phyloP scores from a whole-genome alignment of 2,797 vertebrate species.

The Acanthurus tractus region DNA sequence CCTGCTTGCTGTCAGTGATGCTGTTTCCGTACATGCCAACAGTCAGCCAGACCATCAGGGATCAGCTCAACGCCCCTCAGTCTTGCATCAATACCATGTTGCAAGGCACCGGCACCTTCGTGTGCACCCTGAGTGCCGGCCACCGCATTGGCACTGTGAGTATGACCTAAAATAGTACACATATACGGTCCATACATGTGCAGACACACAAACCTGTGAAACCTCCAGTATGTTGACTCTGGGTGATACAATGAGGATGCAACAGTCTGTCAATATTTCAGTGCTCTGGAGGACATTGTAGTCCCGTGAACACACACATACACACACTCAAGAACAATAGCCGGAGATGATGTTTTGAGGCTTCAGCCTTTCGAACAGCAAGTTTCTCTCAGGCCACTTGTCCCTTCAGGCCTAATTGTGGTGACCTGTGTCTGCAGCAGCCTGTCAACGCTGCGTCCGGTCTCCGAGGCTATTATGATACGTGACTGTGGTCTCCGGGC shows the following conservation, averaged over 20 bases:
- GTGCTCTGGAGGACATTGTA: conserved; percentile 44
- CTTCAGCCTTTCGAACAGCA: conserved; percentile 49
- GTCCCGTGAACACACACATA: conserved; percentile 37
- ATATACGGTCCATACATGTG: conserved; percentile 27
- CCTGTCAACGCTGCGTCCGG: conserved; percentile 16
- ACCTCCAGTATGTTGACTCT: conserved; percentile 36
- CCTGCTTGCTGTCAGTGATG: conserved; percentile 90
- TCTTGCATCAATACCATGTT: conserved; percentile 78
- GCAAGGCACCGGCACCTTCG: conserved; percentile 83
- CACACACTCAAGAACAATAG: conserved; percentile 49
- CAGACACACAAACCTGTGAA: conserved; percentile 37
- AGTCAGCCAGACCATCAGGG: conserved; percentile 89
- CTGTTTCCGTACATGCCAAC: conserved; percentile 93
- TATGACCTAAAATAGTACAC: conserved; percentile 27
- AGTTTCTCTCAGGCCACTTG: conserved; percentile 76
- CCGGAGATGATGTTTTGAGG: conserved; percentile 43
- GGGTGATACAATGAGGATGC: conserved; percentile 81
- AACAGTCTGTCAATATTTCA: conserved; percentile 70
- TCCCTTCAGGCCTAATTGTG: conserved; percentile 70
- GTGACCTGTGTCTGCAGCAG: conserved; percentile 44
- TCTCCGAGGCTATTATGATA: conserved; percentile 23
- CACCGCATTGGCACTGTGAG: conserved; percentile 92
- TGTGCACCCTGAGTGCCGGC: conserved; percentile 87
- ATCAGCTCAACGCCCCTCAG: conserved; percentile 88
- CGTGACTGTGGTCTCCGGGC: conserved; percentile 8